Evolutionary conservation across 2,888 invertebrate genomes (phyloP).

Genomic region (Drosophila demipolita): DNA sequence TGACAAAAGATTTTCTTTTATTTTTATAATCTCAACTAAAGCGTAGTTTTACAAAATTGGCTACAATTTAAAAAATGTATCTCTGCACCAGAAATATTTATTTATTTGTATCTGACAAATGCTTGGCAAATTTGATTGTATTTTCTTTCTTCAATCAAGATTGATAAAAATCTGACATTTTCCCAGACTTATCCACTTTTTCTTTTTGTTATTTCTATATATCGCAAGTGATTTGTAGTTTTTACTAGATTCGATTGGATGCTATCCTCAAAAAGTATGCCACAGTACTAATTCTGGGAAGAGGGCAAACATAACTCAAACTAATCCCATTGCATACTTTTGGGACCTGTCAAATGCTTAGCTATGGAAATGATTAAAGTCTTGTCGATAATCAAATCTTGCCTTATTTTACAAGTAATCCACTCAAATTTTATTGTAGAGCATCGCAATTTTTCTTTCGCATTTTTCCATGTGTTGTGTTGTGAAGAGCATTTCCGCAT

Average conservation of each 20-base stretch:
- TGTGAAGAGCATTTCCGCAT: conserved; percentile 42
- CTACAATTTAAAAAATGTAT: too few species aligned
- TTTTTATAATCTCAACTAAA: too few species aligned
- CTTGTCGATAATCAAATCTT: neutral
- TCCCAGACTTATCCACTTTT: neutral
- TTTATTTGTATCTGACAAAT: neutral
- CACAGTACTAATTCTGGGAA: conserved; percentile 7
- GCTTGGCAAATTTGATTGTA: neutral
- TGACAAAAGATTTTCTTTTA: too few species aligned
- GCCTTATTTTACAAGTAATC: conserved; percentile 12
- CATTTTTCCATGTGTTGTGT: conserved; percentile 23
- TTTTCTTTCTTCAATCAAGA: neutral
- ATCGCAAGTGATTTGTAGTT: neutral
- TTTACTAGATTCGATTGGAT: neutral
- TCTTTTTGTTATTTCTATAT: neutral
- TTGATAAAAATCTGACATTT: neutral
- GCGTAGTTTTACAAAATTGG: too few species aligned
- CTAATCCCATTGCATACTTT: conserved; percentile 47
- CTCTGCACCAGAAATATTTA: neutral
- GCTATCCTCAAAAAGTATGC: conserved; percentile 36
- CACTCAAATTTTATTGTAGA: conserved; percentile 25
- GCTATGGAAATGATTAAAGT: neutral
- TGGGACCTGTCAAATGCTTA: conserved; percentile 19
- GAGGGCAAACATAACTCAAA: neutral
- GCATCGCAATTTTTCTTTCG: conserved; percentile 38